Evolutionary conservation across 2,113 vertebrate genomes (phyloP).

Genomic region (Indri indri): DNA sequence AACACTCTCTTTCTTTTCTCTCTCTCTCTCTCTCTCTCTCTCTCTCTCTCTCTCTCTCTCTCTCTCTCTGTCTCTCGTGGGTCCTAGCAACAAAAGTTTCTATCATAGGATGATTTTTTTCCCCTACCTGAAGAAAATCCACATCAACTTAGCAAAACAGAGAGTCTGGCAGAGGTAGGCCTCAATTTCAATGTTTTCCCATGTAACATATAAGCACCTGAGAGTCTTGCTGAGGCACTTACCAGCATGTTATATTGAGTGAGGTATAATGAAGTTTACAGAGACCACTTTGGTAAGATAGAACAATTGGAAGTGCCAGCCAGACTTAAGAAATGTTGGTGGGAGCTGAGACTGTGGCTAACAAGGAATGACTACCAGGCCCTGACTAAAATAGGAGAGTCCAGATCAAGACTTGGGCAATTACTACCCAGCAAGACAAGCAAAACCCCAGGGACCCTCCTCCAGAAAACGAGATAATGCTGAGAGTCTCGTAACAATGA

Average conservation of each 20-base stretch:
- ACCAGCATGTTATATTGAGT: neutral
- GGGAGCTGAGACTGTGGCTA: neutral
- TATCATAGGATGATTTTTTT: rapidly evolving
- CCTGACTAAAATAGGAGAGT: neutral
- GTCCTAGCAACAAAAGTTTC: neutral
- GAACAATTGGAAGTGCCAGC: neutral
- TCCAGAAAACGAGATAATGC: neutral
- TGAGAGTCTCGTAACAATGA: too few relatives aligned
- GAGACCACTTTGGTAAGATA: neutral
- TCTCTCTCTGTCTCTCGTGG: neutral
- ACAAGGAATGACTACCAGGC: too few relatives aligned
- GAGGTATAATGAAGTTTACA: neutral
- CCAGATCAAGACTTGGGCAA: neutral
- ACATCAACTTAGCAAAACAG: neutral
- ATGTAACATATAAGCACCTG: neutral
- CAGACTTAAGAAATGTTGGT: neutral
- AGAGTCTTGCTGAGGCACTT: neutral
- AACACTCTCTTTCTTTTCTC: too few relatives aligned
- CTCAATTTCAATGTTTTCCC: neutral
- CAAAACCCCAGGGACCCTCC: neutral
- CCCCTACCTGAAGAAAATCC: neutral
- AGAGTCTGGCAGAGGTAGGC: neutral
- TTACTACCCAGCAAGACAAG: neutral
- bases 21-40: too few relatives aligned
- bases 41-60: too few relatives aligned